A percentile compares a stretch with the other conserved stretches of the same genome.
Evolutionary conservation across 2,797 vertebrate genomes (phyloP).

Genomic region (Coluber constrictor): DNA sequence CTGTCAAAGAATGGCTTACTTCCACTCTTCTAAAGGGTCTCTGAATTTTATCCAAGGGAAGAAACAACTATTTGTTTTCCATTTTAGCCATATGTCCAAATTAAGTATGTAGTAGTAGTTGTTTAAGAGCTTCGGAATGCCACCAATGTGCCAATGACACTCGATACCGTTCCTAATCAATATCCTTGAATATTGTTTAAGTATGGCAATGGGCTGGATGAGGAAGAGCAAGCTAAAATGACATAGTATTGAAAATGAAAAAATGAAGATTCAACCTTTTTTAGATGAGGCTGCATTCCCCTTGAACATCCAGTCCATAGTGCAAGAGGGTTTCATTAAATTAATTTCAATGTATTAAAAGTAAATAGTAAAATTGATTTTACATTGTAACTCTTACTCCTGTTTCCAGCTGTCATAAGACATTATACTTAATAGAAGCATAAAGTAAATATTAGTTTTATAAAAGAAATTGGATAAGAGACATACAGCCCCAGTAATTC

Average conservation of each 20-base stretch:
- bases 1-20: neutral
- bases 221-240: neutral
- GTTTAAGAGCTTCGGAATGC: neutral
- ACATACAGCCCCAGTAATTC: neutral
- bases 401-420: neutral
- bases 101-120: neutral
- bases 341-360: neutral
- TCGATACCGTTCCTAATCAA: neutral
- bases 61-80: neutral
- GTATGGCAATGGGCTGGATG: neutral
- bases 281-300: too few relatives aligned
- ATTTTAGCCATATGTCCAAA: neutral
- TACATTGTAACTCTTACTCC: neutral
- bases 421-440: neutral
- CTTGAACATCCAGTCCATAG: too few relatives aligned
- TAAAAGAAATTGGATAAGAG: neutral
- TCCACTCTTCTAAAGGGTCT: neutral
- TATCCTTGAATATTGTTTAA: neutral
- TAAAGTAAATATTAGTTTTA: neutral
- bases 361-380: neutral
- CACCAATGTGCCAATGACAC: neutral
- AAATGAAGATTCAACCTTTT: too few relatives aligned
- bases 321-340: too few relatives aligned
- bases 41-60: neutral
- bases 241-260: neutral